These are phyloP conservation scores for Syngnathus acus DNA, from an alignment of 2,797 vertebrate species.

Conservation along the genomic window DNA sequence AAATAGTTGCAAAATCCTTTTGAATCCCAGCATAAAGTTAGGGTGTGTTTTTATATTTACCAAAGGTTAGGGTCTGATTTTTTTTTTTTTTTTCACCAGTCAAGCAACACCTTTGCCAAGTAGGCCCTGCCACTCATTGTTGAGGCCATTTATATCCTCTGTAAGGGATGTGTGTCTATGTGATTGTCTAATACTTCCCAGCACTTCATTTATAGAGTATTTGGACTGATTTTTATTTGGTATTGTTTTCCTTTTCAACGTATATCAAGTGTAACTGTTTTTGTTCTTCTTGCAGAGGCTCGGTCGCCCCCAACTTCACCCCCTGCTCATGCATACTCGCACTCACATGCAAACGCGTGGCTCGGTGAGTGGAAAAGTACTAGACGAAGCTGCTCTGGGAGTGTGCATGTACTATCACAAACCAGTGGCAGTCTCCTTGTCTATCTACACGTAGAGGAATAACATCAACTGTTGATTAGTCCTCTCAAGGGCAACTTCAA, in stretches of 20 bases:
- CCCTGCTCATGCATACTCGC: background rate
- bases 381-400: conserved; percentile 18
- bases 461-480: background rate
- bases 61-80: background rate
- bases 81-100: no score
- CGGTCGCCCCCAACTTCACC: conserved; percentile 1
- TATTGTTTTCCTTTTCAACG: conserved; percentile 8
- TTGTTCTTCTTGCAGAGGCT: conserved; percentile 2
- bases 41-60: background rate
- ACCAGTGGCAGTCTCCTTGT: background rate
- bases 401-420: conserved; percentile 8
- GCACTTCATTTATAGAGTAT: background rate
- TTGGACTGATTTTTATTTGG: background rate
- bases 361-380: conserved; percentile 50
- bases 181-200: background rate
- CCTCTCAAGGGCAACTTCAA: background rate
- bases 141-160: background rate
- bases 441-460: conserved; percentile 1
- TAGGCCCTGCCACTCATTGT: no score
- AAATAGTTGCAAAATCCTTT: background rate
- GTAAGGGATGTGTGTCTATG: conserved; percentile 1
- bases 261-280: conserved; percentile 6
- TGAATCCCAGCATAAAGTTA: background rate
- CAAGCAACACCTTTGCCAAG: no score
- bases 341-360: background rate